These are phyloP conservation scores for Falcunculus frontatus DNA, from an alignment of 2,113 vertebrate genomes.

Conservation along the genomic window DNA sequence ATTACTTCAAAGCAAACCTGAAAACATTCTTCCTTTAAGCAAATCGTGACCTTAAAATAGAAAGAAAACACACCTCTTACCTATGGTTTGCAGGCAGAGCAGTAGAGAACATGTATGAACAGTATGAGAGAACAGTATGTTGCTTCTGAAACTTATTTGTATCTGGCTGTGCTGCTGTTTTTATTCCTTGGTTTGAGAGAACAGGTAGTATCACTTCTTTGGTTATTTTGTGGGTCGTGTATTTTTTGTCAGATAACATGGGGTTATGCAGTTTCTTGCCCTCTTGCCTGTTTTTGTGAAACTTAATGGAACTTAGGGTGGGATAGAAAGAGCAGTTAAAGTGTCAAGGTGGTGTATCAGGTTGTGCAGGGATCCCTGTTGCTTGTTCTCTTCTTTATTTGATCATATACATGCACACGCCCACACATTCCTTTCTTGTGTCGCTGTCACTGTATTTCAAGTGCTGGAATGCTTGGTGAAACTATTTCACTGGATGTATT, in stretches of 20 bases:
- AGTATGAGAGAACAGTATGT: not conserved
- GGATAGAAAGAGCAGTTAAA: not conserved
- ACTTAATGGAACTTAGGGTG: not conserved
- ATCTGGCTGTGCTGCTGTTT: not conserved
- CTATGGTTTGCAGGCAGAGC: not conserved
- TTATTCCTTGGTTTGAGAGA: not conserved
- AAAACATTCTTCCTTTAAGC: not conserved
- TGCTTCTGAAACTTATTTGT: not conserved
- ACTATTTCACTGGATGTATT: not conserved
- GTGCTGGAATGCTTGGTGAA: not conserved
- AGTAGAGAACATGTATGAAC: not conserved
- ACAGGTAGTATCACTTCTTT: not conserved
- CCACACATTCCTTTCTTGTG: not conserved
- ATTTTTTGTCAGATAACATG: not conserved
- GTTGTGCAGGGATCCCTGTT: not conserved
- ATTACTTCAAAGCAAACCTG: not conserved
- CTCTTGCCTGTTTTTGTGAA: not conserved
- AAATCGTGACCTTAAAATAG: not conserved
- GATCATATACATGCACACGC: not conserved
- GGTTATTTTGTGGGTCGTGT: not conserved
- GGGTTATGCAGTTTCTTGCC: not conserved
- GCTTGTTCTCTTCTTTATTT: not conserved
- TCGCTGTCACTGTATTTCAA: not conserved
- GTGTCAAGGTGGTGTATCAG: not conserved
- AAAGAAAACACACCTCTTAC: not conserved